Percentiles rank a stretch among this genome's conserved stretches.
Evolutionary conservation across 2,888 invertebrate genomes (phyloP).

Genomic region (Polyploca ridens): DNA sequence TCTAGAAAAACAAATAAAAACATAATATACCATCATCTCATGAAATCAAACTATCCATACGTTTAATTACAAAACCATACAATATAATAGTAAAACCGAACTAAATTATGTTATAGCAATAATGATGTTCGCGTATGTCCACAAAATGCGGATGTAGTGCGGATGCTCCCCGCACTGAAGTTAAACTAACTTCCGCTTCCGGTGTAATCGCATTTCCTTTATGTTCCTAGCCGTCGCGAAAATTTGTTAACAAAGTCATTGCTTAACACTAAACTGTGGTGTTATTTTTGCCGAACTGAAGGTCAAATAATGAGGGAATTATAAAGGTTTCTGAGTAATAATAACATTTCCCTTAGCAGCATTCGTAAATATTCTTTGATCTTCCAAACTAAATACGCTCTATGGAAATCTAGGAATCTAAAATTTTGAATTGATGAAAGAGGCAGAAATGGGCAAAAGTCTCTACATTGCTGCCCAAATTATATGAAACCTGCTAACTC

Average conservation of each 20-base stretch:
- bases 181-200: slow-evolving; percentile 75
- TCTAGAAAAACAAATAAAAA: too few species aligned
- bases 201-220: slow-evolving; percentile 76
- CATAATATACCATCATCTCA: too few species aligned
- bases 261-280: slow-evolving; percentile 34
- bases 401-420: too few species aligned
- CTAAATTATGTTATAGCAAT: slow-evolving; percentile 37
- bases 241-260: slow-evolving; percentile 56
- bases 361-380: too few species aligned
- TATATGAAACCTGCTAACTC: too few species aligned
- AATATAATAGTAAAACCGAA: neutral
- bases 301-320: neutral
- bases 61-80: neutral
- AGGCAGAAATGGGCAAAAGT: too few species aligned
- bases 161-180: slow-evolving; percentile 59
- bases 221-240: slow-evolving; percentile 58
- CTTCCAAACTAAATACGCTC: too few species aligned
- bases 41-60: neutral
- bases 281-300: slow-evolving; percentile 15
- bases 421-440: too few species aligned
- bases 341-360: neutral
- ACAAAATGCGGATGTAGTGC: slow-evolving; percentile 53
- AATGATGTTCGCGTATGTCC: slow-evolving; percentile 32
- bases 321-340: neutral
- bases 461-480: too few species aligned